Conservation (phyloP, 2,888 invertebrate genomes). For the Scotopteryx bipunctaria region DNA sequence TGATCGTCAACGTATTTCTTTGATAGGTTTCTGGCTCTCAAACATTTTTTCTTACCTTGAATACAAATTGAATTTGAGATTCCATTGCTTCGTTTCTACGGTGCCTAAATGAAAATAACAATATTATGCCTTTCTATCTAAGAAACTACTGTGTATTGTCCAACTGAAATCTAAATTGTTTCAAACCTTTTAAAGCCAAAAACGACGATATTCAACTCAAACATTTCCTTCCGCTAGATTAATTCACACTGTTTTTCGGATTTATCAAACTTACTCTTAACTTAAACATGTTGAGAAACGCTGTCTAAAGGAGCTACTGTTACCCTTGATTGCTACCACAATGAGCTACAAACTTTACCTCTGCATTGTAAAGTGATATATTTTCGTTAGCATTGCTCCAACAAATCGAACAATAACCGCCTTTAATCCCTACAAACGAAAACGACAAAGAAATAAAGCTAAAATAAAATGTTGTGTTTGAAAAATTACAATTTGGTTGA, state of each 20-base stretch:
- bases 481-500: slow-evolving; percentile 76
- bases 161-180: too few species aligned
- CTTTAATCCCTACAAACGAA: slow-evolving; percentile 53
- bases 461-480: slow-evolving; percentile 57
- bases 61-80: too few species aligned
- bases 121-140: too few species aligned
- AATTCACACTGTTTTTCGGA: not conserved
- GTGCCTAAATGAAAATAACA: too few species aligned
- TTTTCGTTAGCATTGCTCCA: slow-evolving; percentile 68
- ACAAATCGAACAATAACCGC: slow-evolving; percentile 55
- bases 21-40: slow-evolving; percentile 49
- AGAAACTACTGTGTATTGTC: too few species aligned
- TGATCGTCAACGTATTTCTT: slow-evolving; percentile 57
- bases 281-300: slow-evolving; percentile 55
- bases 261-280: not conserved
- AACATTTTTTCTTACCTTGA: slow-evolving; percentile 41
- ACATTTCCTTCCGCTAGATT: not conserved
- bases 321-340: slow-evolving; percentile 76
- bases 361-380: slow-evolving; percentile 78
- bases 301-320: slow-evolving; percentile 51
- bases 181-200: not conserved
- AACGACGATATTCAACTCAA: not conserved
- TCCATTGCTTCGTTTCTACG: too few species aligned
- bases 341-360: slow-evolving; percentile 71
- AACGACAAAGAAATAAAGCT: slow-evolving; percentile 42